Percentiles rank a stretch among this genome's conserved stretches.
Evolutionary conservation across 1,140 invertebrate genomes (phyloP).

Genomic region (Lineus longissimus): DNA sequence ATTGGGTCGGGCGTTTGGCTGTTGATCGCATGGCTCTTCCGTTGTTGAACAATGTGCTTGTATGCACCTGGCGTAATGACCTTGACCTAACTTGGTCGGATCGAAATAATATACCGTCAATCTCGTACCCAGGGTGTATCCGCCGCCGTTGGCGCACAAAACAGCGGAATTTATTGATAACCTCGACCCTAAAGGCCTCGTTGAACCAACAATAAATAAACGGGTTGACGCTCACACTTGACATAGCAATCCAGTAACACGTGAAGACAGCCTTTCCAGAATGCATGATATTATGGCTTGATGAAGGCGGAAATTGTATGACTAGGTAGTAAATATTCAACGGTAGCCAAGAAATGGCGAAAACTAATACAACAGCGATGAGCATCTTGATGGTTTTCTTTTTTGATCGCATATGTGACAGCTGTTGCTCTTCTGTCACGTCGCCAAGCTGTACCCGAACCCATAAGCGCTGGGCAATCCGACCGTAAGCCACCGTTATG

Average conservation of each 20-base stretch:
- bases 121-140: conserved; percentile 9
- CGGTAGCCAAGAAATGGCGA: conserved; percentile 58
- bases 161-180: conserved; percentile 35
- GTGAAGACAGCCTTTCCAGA: conserved; percentile 52
- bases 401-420: conserved; percentile 40
- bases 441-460: conserved; percentile 37
- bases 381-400: conserved; percentile 53
- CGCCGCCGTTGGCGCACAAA: conserved; percentile 12
- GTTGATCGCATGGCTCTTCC: no score
- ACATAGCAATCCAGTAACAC: conserved; percentile 59
- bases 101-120: no score
- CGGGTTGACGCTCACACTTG: conserved; percentile 59
- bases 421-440: conserved; percentile 39
- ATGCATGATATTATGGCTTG: conserved; percentile 29
- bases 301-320: conserved; percentile 54
- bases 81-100: no score
- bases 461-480: conserved; percentile 44
- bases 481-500: conserved; percentile 51
- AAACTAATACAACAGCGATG: conserved; percentile 55
- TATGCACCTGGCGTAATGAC: no score
- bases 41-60: no score
- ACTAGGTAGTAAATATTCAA: conserved; percentile 58
- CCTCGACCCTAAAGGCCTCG: conserved; percentile 44
- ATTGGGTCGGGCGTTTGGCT: no score
- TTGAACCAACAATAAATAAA: conserved; percentile 60